A percentile compares a stretch with the other conserved stretches of the same genome.
Conservation (phyloP, 2,888 invertebrate genomes). For the Lithophane ornitopus region DNA sequence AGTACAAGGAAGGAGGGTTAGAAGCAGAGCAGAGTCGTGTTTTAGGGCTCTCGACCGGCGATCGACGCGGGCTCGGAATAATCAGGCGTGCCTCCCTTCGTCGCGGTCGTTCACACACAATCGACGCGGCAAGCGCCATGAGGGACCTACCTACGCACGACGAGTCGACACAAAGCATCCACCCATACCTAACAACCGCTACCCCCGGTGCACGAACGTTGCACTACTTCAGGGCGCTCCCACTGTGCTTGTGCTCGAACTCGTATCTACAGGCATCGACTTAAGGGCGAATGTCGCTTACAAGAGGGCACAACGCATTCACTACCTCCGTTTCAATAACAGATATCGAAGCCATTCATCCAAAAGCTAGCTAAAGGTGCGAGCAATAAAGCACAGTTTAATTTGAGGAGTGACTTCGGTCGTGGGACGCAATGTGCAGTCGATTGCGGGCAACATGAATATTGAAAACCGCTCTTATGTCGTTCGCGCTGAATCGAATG, state of each 20-base stretch:
- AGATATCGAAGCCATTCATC: constrained; percentile 67
- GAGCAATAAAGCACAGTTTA: constrained; percentile 81
- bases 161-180: constrained; percentile 85
- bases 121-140: constrained; percentile 83
- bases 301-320: constrained; percentile 69
- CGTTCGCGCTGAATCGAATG: constrained; percentile 82
- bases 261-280: constrained; percentile 63
- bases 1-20: constrained; percentile 70
- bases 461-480: constrained; percentile 88
- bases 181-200: constrained; percentile 84
- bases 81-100: constrained; percentile 87
- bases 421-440: constrained; percentile 84
- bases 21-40: constrained; percentile 75
- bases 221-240: constrained; percentile 74
- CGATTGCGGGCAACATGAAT: constrained; percentile 82
- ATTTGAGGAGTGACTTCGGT: constrained; percentile 67
- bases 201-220: constrained; percentile 78
- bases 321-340: constrained; percentile 77
- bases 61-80: constrained; percentile 86
- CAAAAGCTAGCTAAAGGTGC: constrained; percentile 75
- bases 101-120: constrained; percentile 89
- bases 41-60: constrained; percentile 86
- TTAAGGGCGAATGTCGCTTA: constrained; percentile 54
- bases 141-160: constrained; percentile 87
- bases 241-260: constrained; percentile 50